phyloP scores from a whole-genome alignment of 2,888 invertebrate genomes.

The Lasioglossum marginatum region DNA sequence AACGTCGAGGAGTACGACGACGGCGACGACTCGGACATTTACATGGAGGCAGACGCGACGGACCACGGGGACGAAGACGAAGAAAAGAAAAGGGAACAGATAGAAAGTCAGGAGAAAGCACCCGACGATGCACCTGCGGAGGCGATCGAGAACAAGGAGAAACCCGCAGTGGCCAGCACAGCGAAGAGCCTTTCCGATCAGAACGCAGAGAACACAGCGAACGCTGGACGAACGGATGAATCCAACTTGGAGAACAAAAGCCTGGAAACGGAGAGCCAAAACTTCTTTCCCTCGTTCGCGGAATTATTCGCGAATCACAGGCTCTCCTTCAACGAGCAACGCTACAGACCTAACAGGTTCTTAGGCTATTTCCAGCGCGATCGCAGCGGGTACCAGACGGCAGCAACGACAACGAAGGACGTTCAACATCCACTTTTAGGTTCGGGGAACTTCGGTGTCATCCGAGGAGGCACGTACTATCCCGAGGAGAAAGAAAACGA shows the following conservation, averaged over 20 bases:
- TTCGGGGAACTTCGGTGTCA: conserved; percentile 89
- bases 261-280: conserved; percentile 88
- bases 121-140: conserved; percentile 27
- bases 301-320: conserved; percentile 88
- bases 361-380: conserved; percentile 82
- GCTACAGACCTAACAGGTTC: conserved; percentile 82
- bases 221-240: neutral
- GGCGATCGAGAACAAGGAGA: neutral
- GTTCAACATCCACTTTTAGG: conserved; percentile 89
- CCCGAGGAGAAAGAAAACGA: conserved; percentile 89
- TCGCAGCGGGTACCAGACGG: conserved; percentile 74
- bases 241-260: conserved; percentile 80
- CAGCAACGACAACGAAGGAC: conserved; percentile 80
- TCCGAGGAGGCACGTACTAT: conserved; percentile 94
- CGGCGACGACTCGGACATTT: conserved; percentile 84
- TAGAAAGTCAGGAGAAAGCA: neutral
- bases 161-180: conserved; percentile 12
- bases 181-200: conserved; percentile 45
- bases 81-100: conserved; percentile 18
- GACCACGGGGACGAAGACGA: conserved; percentile 41
- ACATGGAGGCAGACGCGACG: conserved; percentile 83
- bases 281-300: conserved; percentile 92
- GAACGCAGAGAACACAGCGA: conserved; percentile 59
- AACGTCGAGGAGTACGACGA: conserved; percentile 82
- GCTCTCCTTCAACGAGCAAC: conserved; percentile 88